These are phyloP conservation scores for Microtus ochrogaster DNA, from an alignment of 2,113 vertebrate genomes.

Conservation along the genomic window DNA sequence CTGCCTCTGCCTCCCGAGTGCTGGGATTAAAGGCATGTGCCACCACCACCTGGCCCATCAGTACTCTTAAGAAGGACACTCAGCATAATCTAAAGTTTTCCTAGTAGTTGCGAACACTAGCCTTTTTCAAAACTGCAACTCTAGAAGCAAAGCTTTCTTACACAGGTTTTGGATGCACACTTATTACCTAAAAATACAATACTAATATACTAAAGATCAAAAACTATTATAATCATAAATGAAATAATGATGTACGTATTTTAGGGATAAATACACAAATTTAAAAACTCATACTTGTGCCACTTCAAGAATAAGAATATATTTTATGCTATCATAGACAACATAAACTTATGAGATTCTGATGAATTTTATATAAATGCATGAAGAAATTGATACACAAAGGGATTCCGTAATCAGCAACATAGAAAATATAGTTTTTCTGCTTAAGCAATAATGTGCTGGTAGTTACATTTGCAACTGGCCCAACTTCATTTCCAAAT, in stretches of 20 bases:
- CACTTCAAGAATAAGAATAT: not conserved
- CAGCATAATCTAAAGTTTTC: not conserved
- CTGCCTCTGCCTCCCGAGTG: too few species aligned
- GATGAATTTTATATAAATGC: not conserved
- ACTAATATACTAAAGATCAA: not conserved
- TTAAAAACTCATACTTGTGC: not conserved
- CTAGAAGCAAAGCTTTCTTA: not conserved
- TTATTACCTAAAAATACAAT: not conserved
- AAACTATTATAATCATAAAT: not conserved
- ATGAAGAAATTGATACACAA: not conserved
- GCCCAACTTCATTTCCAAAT: not conserved
- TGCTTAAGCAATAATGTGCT: not conserved
- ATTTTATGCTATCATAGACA: not conserved
- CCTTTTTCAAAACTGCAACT: not conserved
- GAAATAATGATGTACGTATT: not conserved
- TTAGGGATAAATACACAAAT: not conserved
- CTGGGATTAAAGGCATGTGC: too few species aligned
- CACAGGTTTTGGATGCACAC: rapidly evolving
- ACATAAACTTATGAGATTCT: not conserved
- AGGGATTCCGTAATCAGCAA: not conserved
- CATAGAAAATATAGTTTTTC: not conserved
- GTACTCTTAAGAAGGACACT: not conserved
- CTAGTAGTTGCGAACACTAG: not conserved
- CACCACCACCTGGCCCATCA: too few species aligned
- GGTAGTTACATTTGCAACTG: not conserved